phyloP scores from a whole-genome alignment of 2,113 vertebrate species.

The Struthidea cinerea region DNA sequence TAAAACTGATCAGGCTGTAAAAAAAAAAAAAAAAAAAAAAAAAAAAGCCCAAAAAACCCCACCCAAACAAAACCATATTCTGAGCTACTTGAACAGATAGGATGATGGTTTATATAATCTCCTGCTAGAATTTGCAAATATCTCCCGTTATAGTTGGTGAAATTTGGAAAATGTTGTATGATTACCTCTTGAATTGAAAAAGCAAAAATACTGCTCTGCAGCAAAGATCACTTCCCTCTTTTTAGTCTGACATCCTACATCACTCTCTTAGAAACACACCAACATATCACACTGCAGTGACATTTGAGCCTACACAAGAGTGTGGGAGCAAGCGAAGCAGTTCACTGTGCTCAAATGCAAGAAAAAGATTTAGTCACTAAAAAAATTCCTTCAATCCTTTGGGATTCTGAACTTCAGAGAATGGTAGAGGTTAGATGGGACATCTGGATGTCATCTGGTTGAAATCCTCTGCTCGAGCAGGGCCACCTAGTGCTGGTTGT shows the following conservation, averaged over 20 bases:
- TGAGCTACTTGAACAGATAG: not conserved
- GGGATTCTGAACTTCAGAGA: not conserved
- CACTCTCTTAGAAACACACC: not conserved
- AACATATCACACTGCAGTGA: not conserved
- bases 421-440: not conserved
- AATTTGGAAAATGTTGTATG: not conserved
- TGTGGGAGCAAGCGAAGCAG: not conserved
- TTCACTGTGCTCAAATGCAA: not conserved
- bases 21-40: not conserved
- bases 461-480: not conserved
- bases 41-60: not conserved
- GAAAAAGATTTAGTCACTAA: not conserved
- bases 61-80: not conserved
- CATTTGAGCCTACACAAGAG: not conserved
- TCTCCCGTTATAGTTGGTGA: not conserved
- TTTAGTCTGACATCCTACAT: not conserved
- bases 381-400: not conserved
- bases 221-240: not conserved
- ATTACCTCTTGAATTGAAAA: not conserved
- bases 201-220: not conserved
- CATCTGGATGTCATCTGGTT: not conserved
- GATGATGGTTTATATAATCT: not conserved
- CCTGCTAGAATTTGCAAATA: not conserved
- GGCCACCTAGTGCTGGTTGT: not conserved
- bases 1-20: not conserved